Evolutionary conservation across 2,113 vertebrate genomes (phyloP).

Genomic region (Eublepharis macularius): DNA sequence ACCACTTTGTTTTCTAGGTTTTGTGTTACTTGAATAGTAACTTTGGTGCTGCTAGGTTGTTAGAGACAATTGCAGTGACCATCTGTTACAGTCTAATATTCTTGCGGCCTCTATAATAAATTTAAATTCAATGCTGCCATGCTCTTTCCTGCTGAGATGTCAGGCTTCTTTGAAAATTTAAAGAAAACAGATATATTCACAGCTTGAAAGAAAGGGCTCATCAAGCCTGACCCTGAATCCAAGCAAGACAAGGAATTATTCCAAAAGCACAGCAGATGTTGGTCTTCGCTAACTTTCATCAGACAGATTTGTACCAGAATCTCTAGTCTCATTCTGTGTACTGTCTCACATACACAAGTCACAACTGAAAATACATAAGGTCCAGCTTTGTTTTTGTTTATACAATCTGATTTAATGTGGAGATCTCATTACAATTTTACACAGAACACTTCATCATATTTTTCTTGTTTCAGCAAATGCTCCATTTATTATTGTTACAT

Average conservation of each 20-base stretch:
- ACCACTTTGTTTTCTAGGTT: conserved; percentile 54
- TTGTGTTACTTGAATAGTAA: conserved; percentile 56
- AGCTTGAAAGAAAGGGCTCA: conserved; percentile 55
- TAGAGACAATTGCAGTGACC: conserved; percentile 43
- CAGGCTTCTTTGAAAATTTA: conserved; percentile 61
- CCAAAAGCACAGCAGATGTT: conserved; percentile 56
- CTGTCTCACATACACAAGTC: conserved; percentile 8
- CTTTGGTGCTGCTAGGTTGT: conserved; percentile 19
- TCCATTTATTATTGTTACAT: not conserved
- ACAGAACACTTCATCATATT: not conserved
- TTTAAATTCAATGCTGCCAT: conserved; percentile 5
- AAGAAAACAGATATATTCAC: conserved; percentile 67
- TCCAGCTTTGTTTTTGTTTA: not conserved
- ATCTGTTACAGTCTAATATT: conserved; percentile 49
- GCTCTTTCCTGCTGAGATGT: conserved; percentile 54
- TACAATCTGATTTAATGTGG: not conserved
- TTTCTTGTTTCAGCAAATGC: not conserved
- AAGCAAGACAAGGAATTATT: conserved; percentile 53
- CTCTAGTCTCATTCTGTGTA: conserved; percentile 28
- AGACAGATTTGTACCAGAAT: conserved; percentile 18
- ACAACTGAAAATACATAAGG: conserved; percentile 21
- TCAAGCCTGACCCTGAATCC: conserved; percentile 55
- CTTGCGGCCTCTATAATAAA: conserved; percentile 36
- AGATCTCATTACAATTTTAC: not conserved
- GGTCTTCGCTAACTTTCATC: conserved; percentile 51